Conservation (phyloP, 2,888 invertebrate species). For the Leptinotarsa rubiginosa region DNA sequence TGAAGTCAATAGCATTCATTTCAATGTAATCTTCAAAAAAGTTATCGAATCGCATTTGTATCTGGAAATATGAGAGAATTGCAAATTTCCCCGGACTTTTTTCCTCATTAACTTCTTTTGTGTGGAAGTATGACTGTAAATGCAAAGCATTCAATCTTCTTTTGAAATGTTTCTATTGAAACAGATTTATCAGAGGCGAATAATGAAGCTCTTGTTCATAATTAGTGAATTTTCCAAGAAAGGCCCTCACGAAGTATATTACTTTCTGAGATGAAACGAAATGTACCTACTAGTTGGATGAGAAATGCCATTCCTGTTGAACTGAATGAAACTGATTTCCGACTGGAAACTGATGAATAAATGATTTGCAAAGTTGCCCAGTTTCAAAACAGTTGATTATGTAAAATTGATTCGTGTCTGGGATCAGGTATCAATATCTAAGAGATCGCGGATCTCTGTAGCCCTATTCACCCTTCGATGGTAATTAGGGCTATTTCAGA, state of each 20-base stretch:
- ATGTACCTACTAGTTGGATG: neutral
- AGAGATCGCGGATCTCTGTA: too few relatives aligned
- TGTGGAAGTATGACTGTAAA: slow-evolving; percentile 33
- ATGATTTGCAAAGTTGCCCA: neutral
- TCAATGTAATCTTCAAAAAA: neutral
- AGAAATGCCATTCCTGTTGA: neutral
- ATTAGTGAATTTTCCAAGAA: slow-evolving; percentile 37
- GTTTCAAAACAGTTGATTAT: too few relatives aligned
- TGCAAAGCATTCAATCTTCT: slow-evolving; percentile 37
- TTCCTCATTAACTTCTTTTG: slow-evolving; percentile 39
- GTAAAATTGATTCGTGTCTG: too few relatives aligned
- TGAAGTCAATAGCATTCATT: neutral
- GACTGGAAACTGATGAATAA: neutral
- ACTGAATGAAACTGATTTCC: neutral
- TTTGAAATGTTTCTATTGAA: slow-evolving; percentile 33
- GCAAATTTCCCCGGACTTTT: slow-evolving; percentile 22
- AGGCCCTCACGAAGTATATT: slow-evolving; percentile 15
- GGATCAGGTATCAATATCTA: too few relatives aligned
- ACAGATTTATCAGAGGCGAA: slow-evolving; percentile 33
- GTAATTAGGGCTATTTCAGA: too few relatives aligned
- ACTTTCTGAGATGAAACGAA: slow-evolving; percentile 8
- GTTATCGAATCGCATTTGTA: slow-evolving; percentile 16
- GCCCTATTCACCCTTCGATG: too few relatives aligned
- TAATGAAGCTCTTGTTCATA: slow-evolving; percentile 36
- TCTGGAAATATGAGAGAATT: slow-evolving; percentile 11